phyloP scores from a whole-genome alignment of 2,888 invertebrate genomes.

The Portevinia maculata region DNA sequence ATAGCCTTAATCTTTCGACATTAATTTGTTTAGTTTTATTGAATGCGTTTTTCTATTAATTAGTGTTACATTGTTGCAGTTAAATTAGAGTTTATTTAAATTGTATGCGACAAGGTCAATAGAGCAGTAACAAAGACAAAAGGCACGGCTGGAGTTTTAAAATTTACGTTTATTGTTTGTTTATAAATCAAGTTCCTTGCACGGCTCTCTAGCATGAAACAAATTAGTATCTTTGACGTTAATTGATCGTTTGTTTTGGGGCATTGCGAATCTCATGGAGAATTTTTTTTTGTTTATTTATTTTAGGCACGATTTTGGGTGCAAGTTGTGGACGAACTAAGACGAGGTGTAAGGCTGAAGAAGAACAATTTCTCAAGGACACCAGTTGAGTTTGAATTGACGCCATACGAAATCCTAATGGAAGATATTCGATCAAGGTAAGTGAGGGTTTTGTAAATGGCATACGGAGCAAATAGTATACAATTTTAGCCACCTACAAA shows the following conservation, averaged over 20 bases:
- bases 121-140: conserved; percentile 16
- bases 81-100: conserved; percentile 38
- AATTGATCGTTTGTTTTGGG: conserved; percentile 46
- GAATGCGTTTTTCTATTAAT: conserved; percentile 56
- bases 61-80: conserved; percentile 44
- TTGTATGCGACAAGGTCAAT: conserved; percentile 46
- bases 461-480: not conserved
- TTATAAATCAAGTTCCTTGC: conserved; percentile 50
- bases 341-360: conserved; percentile 96
- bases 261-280: conserved; percentile 20
- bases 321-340: conserved; percentile 95
- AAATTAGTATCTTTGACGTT: conserved; percentile 44
- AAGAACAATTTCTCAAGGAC: conserved; percentile 90
- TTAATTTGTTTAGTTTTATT: conserved; percentile 16
- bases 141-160: conserved; percentile 51
- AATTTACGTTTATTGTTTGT: conserved; percentile 42
- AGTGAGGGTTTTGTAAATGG: conserved; percentile 57
- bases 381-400: conserved; percentile 95
- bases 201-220: conserved; percentile 64
- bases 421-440: conserved; percentile 94
- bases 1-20: not conserved
- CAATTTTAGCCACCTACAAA: conserved; percentile 27
- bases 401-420: conserved; percentile 98
- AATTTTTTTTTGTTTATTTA: conserved; percentile 37
- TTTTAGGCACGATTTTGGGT: conserved; percentile 96